Evolutionary conservation across 2,797 vertebrate genomes (phyloP).

Genomic region (Adrianichthys oophorus): DNA sequence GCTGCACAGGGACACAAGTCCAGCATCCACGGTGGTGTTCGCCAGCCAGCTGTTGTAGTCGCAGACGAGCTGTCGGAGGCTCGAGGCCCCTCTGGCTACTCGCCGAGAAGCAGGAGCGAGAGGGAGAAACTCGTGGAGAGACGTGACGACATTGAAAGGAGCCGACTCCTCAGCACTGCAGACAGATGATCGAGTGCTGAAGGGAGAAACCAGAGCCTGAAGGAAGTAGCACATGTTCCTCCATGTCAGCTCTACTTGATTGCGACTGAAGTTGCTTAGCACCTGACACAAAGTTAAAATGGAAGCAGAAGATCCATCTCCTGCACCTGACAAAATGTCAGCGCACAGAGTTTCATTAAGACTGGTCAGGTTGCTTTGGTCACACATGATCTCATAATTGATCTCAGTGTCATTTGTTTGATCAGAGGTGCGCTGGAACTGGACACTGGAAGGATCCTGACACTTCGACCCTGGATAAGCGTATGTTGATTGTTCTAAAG

Average conservation of each 20-base stretch:
- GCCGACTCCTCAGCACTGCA: constrained; percentile 14
- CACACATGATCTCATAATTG: constrained; percentile 48
- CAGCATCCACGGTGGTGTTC: constrained; percentile 43
- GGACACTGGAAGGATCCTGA: constrained; percentile 24
- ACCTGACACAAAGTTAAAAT: constrained; percentile 67
- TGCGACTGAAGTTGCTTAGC: constrained; percentile 53
- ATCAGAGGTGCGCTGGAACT: constrained; percentile 37
- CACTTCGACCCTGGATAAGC: constrained; percentile 60
- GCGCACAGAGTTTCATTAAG: constrained; percentile 75
- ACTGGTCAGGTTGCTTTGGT: constrained; percentile 54
- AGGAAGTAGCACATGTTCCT: constrained; percentile 66
- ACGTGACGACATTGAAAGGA: neutral
- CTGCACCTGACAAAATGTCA: constrained; percentile 44
- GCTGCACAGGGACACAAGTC: constrained; percentile 73
- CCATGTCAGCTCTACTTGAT: constrained; percentile 64
- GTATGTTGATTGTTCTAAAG: constrained; percentile 48
- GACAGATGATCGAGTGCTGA: constrained; percentile 52
- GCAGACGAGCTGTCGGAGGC: constrained; percentile 72
- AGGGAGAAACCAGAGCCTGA: constrained; percentile 41
- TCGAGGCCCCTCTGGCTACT: constrained; percentile 56
- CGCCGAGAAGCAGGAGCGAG: constrained; percentile 12
- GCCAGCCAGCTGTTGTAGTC: constrained; percentile 72
- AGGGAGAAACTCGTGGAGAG: neutral
- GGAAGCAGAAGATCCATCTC: constrained; percentile 24
- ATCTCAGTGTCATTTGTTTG: neutral